Evolutionary conservation across 2,797 vertebrate species (phyloP).

Genomic region (Pteronotus mesoamericanus): DNA sequence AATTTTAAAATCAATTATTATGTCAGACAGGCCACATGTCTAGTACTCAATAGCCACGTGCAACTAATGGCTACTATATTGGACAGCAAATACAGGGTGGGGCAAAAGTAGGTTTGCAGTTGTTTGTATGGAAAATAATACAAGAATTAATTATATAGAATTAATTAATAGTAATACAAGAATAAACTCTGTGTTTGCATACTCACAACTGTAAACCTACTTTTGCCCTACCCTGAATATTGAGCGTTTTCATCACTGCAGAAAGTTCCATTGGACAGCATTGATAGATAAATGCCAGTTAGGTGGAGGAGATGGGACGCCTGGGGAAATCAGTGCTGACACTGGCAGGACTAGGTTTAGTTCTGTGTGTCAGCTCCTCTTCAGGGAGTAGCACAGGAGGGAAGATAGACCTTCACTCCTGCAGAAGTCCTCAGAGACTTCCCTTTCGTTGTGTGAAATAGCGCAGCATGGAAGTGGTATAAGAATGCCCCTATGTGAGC

Average conservation of each 20-base stretch:
- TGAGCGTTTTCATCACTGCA: background rate
- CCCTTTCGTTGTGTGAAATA: slow-evolving; percentile 3
- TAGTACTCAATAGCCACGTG: background rate
- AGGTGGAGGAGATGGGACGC: background rate
- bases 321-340: background rate
- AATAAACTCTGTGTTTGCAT: background rate
- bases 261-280: background rate
- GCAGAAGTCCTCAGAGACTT: background rate
- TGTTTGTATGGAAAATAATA: background rate
- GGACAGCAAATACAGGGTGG: background rate
- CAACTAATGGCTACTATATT: background rate
- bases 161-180: background rate
- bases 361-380: background rate
- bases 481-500: background rate
- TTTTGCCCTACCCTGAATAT: background rate
- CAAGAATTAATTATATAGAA: background rate
- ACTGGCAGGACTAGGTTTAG: background rate
- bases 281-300: background rate
- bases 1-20: slow-evolving; percentile 7
- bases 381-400: background rate
- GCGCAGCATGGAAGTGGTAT: background rate
- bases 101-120: background rate
- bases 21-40: background rate
- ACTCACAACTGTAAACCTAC: background rate
- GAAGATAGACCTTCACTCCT: background rate